Base-by-base conservation (phyloP, 2,113 vertebrate genomes). In the Macrotis lagotis region DNA sequence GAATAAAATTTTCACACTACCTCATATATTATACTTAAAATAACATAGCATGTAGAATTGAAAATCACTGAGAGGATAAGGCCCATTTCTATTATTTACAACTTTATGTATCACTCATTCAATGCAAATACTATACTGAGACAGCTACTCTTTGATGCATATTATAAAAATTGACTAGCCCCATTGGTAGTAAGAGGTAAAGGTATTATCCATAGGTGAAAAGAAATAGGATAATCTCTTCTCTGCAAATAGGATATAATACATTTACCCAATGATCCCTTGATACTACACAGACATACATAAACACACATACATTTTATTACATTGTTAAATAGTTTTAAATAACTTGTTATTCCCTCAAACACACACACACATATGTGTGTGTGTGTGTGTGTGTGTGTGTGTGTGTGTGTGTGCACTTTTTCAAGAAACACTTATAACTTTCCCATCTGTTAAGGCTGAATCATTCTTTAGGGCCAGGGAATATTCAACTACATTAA, bases 1-100 rank as follows among this genome's bases (percentile, higher is more conserved):
- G 90, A 96, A 96, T 83, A 51, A 93, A 96, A 95, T 50, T n/a
- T 19, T 91, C 44, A 28, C 0, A 50, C 22, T 66, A 28, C 3
- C 16, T 47, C 0, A 0, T 47, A 14, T 94, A 6, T 91, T 88
- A 48, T 48, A 3, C 47, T 51, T 59, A 55, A 26, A 51, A n/a
- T 94, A 95, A n/a, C 24, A 25, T 2, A 19, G 8, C 83, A 51
- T 51, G 25, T 91, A 28, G 25, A 91, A 52, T 90, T 92, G 9
- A 95, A 31, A 47, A 89, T 10, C 91, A 91, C 28, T 51, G 50
- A 83, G 55, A n/a, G 90, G 74, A 51, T 47, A 88, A 92, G 28
- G 51, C 8, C 89, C 25, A 22, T 93, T 92, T 90, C 51, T 25
- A 37, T 53, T 93, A 31, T 2, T 91, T 8, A 92, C 66, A 89